Conservation (phyloP, 2,888 invertebrate genomes). For the Allophyes oxyacanthae region DNA sequence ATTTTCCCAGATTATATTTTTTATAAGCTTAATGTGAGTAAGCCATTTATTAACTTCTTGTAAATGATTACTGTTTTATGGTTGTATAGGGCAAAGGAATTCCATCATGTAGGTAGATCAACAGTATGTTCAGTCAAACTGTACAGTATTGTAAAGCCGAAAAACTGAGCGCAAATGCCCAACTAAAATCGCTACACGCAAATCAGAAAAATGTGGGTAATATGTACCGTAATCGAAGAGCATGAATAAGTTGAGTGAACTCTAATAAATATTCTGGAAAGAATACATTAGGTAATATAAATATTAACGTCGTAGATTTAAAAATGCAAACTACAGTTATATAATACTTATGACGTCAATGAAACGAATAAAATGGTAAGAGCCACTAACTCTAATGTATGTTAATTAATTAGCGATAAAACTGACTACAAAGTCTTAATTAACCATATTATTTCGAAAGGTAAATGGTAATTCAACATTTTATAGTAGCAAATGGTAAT, state of each 20-base stretch:
- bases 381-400: slow-evolving; percentile 14
- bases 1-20: slow-evolving; percentile 4
- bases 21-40: not conserved
- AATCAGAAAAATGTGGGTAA: too few species aligned
- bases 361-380: not conserved
- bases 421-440: slow-evolving; percentile 13
- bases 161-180: too few species aligned
- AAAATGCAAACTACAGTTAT: slow-evolving; percentile 2
- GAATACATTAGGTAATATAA: too few species aligned
- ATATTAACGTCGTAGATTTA: not conserved
- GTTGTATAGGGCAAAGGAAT: too few species aligned
- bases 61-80: not conserved
- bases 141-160: too few species aligned
- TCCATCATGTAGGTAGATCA: too few species aligned
- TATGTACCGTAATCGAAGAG: too few species aligned
- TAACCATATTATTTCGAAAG: slow-evolving; percentile 20
- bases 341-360: slow-evolving; percentile 6
- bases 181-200: too few species aligned
- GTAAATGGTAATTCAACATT: slow-evolving; percentile 44
- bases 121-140: too few species aligned
- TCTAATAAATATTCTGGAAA: too few species aligned
- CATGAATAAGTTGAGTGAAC: too few species aligned
- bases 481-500: slow-evolving; percentile 29
- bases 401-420: slow-evolving; percentile 35
- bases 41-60: slow-evolving; percentile 5